Percentiles rank a stretch among this genome's conserved stretches.
Conservation (phyloP, 2,888 invertebrate species). For the Deilephila porcellus region DNA sequence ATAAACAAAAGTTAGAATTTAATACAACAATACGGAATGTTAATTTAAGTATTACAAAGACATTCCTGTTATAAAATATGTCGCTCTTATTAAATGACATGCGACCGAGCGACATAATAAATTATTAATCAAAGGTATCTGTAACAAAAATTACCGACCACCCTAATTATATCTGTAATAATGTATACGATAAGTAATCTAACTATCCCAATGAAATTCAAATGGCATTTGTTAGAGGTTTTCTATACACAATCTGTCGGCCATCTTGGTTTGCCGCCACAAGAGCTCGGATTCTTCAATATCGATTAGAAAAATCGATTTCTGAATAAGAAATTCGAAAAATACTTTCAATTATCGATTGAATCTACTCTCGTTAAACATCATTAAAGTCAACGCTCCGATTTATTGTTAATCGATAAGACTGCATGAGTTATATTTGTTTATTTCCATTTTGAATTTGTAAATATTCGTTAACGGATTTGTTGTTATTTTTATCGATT, state of each 20-base stretch:
- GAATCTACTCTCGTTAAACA: conserved; percentile 72
- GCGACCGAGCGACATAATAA: neutral
- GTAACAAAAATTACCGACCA: conserved; percentile 25
- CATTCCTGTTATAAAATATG: conserved; percentile 8
- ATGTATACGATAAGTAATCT: conserved; percentile 53
- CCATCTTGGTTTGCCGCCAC: conserved; percentile 50
- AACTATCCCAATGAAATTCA: conserved; percentile 53
- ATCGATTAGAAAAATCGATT: conserved; percentile 71
- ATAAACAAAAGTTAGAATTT: neutral
- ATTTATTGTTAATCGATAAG: conserved; percentile 71
- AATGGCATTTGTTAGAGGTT: conserved; percentile 54
- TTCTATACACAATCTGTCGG: conserved; percentile 57
- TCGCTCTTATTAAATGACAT: neutral
- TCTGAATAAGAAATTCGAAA: conserved; percentile 54
- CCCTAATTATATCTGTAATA: conserved; percentile 42
- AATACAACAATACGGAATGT: neutral
- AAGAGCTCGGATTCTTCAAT: conserved; percentile 61
- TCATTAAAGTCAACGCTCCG: conserved; percentile 66
- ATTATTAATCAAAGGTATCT: neutral
- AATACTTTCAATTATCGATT: conserved; percentile 58
- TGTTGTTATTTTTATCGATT: conserved; percentile 33
- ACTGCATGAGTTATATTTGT: conserved; percentile 64
- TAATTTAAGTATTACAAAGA: conserved; percentile 8
- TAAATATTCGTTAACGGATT: conserved; percentile 32
- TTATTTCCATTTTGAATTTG: conserved; percentile 42